These are phyloP conservation scores for Ailurus styani DNA, from an alignment of 2,113 vertebrate genomes.

Conservation along the genomic window DNA sequence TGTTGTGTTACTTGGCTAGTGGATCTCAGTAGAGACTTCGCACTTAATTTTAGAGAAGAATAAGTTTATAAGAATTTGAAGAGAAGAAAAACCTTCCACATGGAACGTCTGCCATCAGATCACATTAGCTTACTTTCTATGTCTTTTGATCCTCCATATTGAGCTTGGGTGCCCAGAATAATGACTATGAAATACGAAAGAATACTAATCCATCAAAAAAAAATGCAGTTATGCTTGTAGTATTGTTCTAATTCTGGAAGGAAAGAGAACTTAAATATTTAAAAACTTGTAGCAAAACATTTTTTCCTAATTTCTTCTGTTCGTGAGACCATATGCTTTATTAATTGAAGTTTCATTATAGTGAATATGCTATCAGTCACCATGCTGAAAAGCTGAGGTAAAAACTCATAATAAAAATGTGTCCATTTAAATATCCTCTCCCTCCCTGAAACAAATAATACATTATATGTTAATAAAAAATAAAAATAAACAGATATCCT, in stretches of 20 bases:
- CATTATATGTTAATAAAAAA: too few species aligned
- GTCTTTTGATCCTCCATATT: background rate
- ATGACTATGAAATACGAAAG: background rate
- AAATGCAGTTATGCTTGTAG: background rate
- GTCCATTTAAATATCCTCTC: background rate
- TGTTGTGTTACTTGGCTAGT: background rate
- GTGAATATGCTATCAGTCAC: background rate
- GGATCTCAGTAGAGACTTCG: background rate
- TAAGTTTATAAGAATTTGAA: background rate
- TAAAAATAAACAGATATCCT: background rate
- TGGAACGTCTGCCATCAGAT: background rate
- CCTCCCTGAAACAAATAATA: background rate
- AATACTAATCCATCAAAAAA: background rate
- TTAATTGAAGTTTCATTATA: background rate
- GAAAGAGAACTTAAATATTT: background rate
- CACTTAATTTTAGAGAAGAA: background rate
- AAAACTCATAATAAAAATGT: background rate
- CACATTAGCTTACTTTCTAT: background rate
- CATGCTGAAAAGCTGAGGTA: slow-evolving; percentile 1
- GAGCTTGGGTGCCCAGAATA: background rate
- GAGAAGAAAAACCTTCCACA: background rate
- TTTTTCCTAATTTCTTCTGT: background rate
- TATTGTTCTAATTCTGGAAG: background rate
- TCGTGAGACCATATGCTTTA: background rate
- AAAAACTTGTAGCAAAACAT: background rate